phyloP scores from a whole-genome alignment of 2,113 vertebrate species.

The Myrmecobius fasciatus region DNA sequence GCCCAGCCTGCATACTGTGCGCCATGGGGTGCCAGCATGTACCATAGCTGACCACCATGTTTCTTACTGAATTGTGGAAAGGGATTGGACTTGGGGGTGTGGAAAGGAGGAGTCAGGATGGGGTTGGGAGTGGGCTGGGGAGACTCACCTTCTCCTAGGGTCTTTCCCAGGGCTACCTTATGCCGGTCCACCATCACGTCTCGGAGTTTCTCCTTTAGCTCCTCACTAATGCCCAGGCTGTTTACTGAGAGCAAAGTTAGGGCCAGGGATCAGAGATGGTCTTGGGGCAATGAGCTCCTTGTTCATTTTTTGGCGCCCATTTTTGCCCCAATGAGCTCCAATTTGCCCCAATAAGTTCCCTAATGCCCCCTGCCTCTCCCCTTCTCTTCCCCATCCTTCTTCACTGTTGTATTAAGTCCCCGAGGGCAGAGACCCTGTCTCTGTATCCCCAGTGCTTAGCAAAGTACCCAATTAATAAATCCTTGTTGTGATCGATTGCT shows the following conservation, averaged over 20 bases:
- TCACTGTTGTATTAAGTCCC: not conserved
- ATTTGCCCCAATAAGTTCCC: not conserved
- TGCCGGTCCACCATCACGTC: slow-evolving; percentile 95
- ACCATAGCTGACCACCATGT: not conserved
- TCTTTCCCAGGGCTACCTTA: slow-evolving; percentile 93
- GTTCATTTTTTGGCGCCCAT: too few species aligned
- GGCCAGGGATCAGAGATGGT: not conserved
- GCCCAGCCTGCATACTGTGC: too few species aligned
- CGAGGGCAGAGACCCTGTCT: not conserved
- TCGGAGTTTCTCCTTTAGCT: slow-evolving; percentile 92
- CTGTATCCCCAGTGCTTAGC: not conserved
- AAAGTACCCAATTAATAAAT: not conserved
- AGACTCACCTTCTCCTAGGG: slow-evolving; percentile 90
- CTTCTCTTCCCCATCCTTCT: not conserved
- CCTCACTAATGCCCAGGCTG: slow-evolving; percentile 92
- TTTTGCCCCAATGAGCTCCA: too few species aligned
- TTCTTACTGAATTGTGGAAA: not conserved
- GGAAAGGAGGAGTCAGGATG: too few species aligned
- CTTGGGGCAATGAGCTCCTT: not conserved
- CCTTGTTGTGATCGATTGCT: not conserved
- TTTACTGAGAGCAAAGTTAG: slow-evolving; percentile 85
- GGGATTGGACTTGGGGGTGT: not conserved
- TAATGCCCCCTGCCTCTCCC: not conserved
- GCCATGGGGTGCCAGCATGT: not conserved
- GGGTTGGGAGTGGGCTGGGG: too few species aligned